Evolutionary conservation across 1,140 invertebrate genomes (phyloP), one percentile per base, ranked within the genome.

Genomic region (Aphaenogaster rudis): DNA sequence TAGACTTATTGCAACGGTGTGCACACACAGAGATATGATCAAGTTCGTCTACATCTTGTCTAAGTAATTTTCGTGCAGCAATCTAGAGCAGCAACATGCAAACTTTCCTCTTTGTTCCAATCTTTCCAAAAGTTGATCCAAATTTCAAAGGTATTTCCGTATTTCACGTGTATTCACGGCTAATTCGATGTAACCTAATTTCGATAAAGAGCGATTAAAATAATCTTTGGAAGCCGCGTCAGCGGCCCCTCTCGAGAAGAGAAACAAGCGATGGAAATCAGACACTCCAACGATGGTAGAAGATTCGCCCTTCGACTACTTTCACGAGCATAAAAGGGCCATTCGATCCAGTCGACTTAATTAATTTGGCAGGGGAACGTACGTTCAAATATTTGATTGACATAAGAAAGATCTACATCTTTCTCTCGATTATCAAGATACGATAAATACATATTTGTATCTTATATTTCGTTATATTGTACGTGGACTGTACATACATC

Each of bases 251-350:
- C 39, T 54, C 15, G 54, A 61, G 57, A 82, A 63, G n/a, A 61
- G 42, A 81, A 84, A 71, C 42, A 17, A 81, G 39, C 54, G n/a
- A 42, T 67, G 52, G 85, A 87, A 87, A 87, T 87, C 63, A 64
- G 78, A 87, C 54, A 81, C 86, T 86, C 45, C 52, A 50, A 15
- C 59, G 45, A 28, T 36, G 36, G 74, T 7, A 45, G 74, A 78
- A 61, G 64, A 50, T 86, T 86, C 77, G 48, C 54, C 77, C 81
- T 66, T 86, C 76, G 66, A 63, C 33, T 71, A 57, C 77, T 81
- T 81, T 54, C 33, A 28, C 63, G 61, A 79, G n/a, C 13, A 33
- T 45, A 54, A 86, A 79, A 79, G 74, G n/a, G 63, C 61, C 50
- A 57, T 66, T 57, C 28, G 42, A 61, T 84, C 54, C 80, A 28